Conservation (phyloP, 2,113 vertebrate species). For the Dryoscopus gambensis region DNA sequence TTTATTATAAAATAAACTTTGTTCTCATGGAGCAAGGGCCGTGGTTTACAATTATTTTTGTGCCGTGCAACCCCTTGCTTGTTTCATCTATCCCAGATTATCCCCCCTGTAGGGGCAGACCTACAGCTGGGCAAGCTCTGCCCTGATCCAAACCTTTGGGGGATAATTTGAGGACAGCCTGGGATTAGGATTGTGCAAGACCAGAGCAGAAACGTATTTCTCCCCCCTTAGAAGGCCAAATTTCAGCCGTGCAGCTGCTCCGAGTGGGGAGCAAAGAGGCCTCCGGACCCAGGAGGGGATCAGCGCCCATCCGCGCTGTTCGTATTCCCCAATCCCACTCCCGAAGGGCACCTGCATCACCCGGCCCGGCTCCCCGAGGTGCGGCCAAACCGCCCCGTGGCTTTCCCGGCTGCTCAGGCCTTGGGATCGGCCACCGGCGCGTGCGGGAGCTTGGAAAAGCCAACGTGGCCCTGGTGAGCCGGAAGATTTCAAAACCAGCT, state of each 20-base stretch:
- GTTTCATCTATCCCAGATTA: not conserved
- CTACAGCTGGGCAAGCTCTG: not conserved
- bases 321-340: not conserved
- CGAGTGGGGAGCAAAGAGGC: not conserved
- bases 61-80: not conserved
- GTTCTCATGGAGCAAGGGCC: not conserved
- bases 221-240: fast-evolving
- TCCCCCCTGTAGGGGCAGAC: not conserved
- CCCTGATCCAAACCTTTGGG: fast-evolving
- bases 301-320: fast-evolving
- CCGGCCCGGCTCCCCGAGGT: not conserved
- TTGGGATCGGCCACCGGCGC: fast-evolving
- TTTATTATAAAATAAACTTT: too few species aligned
- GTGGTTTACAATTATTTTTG: not conserved
- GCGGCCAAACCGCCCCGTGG: fast-evolving
- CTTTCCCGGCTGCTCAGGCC: not conserved
- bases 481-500: not conserved
- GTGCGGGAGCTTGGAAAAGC: not conserved
- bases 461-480: not conserved
- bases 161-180: not conserved
- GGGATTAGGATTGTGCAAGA: not conserved
- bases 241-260: not conserved
- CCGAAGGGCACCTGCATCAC: not conserved
- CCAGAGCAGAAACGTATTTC: fast-evolving
- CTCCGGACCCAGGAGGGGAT: not conserved